Percentiles rank a stretch among this genome's conserved stretches.
These are phyloP conservation scores for Sarcophaga caerulescens DNA, from an alignment of 2,888 invertebrate genomes.

Conservation along the genomic window DNA sequence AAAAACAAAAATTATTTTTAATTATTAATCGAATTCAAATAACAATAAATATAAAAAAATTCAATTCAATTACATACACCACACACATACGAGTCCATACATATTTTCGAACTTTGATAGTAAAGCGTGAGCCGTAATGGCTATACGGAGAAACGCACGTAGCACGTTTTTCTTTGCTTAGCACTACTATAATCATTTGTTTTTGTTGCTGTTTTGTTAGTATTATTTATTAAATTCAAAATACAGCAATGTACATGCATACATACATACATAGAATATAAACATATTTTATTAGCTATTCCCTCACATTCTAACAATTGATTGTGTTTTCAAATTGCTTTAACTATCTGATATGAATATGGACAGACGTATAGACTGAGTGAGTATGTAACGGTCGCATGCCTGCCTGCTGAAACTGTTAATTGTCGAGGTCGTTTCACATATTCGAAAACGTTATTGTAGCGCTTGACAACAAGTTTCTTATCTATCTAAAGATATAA, in stretches of 20 bases:
- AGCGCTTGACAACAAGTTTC: slow-evolving; percentile 62
- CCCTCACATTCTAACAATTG: slow-evolving; percentile 37
- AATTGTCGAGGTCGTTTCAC: slow-evolving; percentile 60
- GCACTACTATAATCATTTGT: not conserved
- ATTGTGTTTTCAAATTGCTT: slow-evolving; percentile 20
- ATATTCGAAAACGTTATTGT: slow-evolving; percentile 40
- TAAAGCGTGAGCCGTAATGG: not conserved
- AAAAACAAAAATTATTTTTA: slow-evolving; percentile 18
- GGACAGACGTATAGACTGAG: not conserved
- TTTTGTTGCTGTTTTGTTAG: not conserved
- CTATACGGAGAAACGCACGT: slow-evolving; percentile 53
- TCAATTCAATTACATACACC: no score
- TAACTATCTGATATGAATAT: not conserved
- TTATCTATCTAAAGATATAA: not conserved
- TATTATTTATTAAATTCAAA: not conserved
- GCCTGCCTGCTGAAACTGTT: slow-evolving; percentile 23
- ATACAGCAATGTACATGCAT: no score
- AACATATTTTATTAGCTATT: not conserved
- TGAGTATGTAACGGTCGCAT: not conserved
- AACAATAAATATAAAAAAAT: slow-evolving; percentile 36
- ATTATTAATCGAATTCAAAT: not conserved
- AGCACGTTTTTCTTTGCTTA: slow-evolving; percentile 47
- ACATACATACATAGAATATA: no score
- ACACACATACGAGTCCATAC: no score
- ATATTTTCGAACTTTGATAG: slow-evolving; percentile 32